These are phyloP conservation scores for Jaculus jaculus DNA, from an alignment of 2,113 vertebrate species.

Conservation along the genomic window DNA sequence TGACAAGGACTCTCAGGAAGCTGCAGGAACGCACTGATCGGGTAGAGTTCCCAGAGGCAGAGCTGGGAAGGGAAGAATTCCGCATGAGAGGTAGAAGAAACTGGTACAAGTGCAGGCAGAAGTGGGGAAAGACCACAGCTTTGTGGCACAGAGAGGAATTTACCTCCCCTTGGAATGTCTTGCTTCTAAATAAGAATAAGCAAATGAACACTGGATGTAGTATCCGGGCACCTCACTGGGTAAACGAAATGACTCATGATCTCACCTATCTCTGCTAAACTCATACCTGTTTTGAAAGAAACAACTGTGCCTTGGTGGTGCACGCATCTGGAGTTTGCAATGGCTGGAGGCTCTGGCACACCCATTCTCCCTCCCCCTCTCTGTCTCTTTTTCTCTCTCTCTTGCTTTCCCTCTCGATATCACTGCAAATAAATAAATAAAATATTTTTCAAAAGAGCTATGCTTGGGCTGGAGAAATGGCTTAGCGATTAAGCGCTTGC, in stretches of 20 bases:
- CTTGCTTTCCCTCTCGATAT: no score
- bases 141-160: not conserved
- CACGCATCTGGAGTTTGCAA: no score
- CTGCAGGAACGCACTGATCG: not conserved
- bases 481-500: no score
- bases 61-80: not conserved
- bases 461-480: no score
- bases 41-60: not conserved
- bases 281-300: conserved; percentile 15
- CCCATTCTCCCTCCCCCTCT: no score
- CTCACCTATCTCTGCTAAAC: conserved; percentile 11
- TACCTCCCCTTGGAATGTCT: not conserved
- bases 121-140: not conserved
- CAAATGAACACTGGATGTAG: not conserved
- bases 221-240: not conserved
- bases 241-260: not conserved
- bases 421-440: no score
- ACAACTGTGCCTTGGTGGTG: not conserved
- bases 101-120: not conserved
- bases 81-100: not conserved
- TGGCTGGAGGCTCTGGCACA: no score
- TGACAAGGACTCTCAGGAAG: conserved; percentile 15
- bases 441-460: no score
- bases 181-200: conserved; percentile 47
- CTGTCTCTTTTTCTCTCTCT: no score